phyloP scores from a whole-genome alignment of 2,113 vertebrate genomes.

The Notechis scutatus region DNA sequence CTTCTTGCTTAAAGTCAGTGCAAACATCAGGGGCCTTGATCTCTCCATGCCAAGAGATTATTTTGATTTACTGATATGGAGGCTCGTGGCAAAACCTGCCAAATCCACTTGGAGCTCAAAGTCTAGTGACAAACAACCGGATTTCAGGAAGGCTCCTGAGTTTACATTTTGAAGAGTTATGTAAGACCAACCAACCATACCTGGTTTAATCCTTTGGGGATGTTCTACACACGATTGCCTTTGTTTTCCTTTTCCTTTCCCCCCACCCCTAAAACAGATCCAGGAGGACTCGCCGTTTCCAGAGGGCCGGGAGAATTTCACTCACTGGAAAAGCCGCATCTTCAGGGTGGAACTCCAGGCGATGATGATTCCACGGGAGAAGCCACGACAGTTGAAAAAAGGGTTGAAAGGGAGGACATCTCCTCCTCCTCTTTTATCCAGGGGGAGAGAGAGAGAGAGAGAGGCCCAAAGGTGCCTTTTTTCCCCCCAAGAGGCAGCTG shows the following conservation, averaged over 20 bases:
- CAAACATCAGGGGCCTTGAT: too few species aligned
- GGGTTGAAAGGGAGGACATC: background rate
- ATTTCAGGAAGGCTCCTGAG: background rate
- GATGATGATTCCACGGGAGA: background rate
- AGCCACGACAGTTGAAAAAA: background rate
- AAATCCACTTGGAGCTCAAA: background rate
- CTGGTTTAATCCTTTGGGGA: background rate
- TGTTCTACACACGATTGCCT: background rate
- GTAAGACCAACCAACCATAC: background rate
- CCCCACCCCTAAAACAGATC: background rate
- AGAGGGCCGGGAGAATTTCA: background rate
- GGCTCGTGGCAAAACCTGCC: background rate
- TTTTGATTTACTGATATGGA: background rate
- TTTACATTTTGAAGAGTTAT: too few species aligned
- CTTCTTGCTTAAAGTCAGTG: background rate
- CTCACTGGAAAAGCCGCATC: background rate
- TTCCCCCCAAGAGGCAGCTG: too few species aligned
- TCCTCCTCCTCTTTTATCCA: background rate
- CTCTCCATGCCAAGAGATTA: background rate
- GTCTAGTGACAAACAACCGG: background rate
- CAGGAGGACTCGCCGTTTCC: background rate
- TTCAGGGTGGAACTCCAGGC: background rate
- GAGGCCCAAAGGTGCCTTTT: too few species aligned
- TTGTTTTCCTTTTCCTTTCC: rapidly evolving
- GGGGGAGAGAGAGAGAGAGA: too few species aligned